phyloP scores from a whole-genome alignment of 2,888 invertebrate species.

The Isoperla grammatica region DNA sequence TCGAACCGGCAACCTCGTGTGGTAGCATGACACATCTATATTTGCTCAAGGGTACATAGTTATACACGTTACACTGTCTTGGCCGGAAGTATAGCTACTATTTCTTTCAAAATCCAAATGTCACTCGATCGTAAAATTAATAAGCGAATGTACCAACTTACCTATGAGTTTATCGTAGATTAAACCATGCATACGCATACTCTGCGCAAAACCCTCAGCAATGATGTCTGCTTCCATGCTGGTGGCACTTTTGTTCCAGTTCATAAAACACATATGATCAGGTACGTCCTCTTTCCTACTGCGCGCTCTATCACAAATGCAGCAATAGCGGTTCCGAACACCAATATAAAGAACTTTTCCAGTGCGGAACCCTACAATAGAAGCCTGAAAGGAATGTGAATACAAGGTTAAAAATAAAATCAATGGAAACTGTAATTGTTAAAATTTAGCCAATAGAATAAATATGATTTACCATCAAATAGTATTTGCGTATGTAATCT shows the following conservation, averaged over 20 bases:
- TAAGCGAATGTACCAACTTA: not conserved
- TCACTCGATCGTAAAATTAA: too few relatives aligned
- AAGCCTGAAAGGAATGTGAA: not conserved
- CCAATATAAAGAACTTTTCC: not conserved
- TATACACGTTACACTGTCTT: too few relatives aligned
- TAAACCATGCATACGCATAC: not conserved
- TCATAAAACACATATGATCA: not conserved
- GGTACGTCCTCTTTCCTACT: not conserved
- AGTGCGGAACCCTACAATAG: not conserved
- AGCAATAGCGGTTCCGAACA: slow-evolving; percentile 7
- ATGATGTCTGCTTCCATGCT: slow-evolving; percentile 1
- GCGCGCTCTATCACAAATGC: not conserved
- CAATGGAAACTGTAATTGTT: too few relatives aligned
- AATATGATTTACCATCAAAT: too few relatives aligned
- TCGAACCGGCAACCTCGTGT: too few relatives aligned
- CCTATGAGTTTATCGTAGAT: not conserved
- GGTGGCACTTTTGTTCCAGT: slow-evolving; percentile 9
- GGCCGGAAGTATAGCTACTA: too few relatives aligned
- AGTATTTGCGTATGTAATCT: too few relatives aligned
- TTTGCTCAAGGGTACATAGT: too few relatives aligned
- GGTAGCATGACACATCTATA: too few relatives aligned
- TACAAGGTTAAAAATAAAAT: too few relatives aligned
- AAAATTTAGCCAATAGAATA: too few relatives aligned
- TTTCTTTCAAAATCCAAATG: too few relatives aligned
- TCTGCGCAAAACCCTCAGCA: slow-evolving; percentile 1